phyloP scores from a whole-genome alignment of 2,113 vertebrate genomes.

The Podarcis raffonei region DNA sequence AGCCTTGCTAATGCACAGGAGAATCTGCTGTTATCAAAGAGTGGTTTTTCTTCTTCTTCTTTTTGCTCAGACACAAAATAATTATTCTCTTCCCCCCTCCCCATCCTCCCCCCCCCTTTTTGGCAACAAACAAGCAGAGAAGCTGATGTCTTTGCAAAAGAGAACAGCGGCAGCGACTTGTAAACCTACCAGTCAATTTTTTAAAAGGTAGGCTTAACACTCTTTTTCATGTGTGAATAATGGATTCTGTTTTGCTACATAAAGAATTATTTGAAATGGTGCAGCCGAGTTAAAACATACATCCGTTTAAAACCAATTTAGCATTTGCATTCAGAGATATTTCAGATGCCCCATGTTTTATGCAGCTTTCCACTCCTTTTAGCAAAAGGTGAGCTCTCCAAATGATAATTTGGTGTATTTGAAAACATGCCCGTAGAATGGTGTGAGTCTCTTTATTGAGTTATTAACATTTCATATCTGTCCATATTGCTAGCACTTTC shows the following conservation, averaged over 20 bases:
- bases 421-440: slow-evolving; percentile 34
- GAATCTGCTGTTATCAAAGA: slow-evolving; percentile 42
- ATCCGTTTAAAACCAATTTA: slow-evolving; percentile 6
- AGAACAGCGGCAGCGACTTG: slow-evolving; percentile 46
- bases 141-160: slow-evolving; percentile 53
- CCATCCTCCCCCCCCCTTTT: slow-evolving; percentile 39
- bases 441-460: slow-evolving; percentile 27
- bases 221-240: slow-evolving; percentile 38
- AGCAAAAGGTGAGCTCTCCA: slow-evolving; percentile 24
- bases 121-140: slow-evolving; percentile 32
- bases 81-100: background rate
- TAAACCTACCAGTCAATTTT: slow-evolving; percentile 35
- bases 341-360: slow-evolving; percentile 40
- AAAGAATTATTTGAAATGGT: slow-evolving; percentile 25
- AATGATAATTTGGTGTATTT: background rate
- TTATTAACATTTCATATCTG: slow-evolving; percentile 44
- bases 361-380: slow-evolving; percentile 41
- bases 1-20: slow-evolving; percentile 44
- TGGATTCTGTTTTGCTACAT: slow-evolving; percentile 44
- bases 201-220: slow-evolving; percentile 55
- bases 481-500: slow-evolving; percentile 19
- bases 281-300: background rate
- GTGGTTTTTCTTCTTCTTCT: background rate
- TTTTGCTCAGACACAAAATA: slow-evolving; percentile 52
- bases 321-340: slow-evolving; percentile 17